A percentile compares a stretch with the other conserved stretches of the same genome.
These are phyloP conservation scores for Salarias fasciatus DNA, from an alignment of 2,797 vertebrate species.

Conservation along the genomic window DNA sequence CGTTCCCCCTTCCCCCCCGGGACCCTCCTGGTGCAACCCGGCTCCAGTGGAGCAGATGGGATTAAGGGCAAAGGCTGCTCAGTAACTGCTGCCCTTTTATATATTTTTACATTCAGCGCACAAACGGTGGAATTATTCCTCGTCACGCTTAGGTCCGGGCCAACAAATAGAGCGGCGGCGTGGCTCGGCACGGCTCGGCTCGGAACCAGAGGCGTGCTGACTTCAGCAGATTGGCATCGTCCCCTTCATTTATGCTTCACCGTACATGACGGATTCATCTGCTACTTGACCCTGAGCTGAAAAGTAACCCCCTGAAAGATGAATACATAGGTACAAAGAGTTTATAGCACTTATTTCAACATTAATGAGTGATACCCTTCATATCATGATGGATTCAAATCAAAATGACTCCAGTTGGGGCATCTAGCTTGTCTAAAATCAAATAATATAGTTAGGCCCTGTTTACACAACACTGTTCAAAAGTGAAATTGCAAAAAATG, in stretches of 20 bases:
- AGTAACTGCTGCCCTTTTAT: slow-evolving; percentile 44
- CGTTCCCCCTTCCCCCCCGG: slow-evolving; percentile 28
- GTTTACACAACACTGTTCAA: too few relatives aligned
- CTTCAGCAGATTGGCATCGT: background rate
- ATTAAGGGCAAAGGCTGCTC: slow-evolving; percentile 61
- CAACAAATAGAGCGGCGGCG: slow-evolving; percentile 9
- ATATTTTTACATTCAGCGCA: slow-evolving; percentile 42
- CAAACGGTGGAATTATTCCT: slow-evolving; percentile 26
- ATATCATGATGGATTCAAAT: too few relatives aligned
- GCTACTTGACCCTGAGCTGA: background rate
- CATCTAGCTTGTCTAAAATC: too few relatives aligned
- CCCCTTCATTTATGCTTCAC: background rate
- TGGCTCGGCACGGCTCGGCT: slow-evolving; percentile 21
- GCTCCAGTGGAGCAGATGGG: slow-evolving; percentile 65
- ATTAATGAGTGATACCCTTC: too few relatives aligned
- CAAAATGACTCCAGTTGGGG: too few relatives aligned
- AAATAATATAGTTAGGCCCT: too few relatives aligned
- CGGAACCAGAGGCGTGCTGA: slow-evolving; percentile 6
- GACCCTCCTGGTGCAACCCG: slow-evolving; percentile 33
- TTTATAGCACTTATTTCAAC: too few relatives aligned
- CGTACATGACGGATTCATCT: background rate
- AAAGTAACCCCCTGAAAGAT: background rate
- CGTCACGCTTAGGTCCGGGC: slow-evolving; percentile 15
- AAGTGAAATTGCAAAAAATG: too few relatives aligned
- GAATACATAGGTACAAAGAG: background rate